Conservation (phyloP, 2,888 invertebrate genomes). For the Trisateles emortualis region DNA sequence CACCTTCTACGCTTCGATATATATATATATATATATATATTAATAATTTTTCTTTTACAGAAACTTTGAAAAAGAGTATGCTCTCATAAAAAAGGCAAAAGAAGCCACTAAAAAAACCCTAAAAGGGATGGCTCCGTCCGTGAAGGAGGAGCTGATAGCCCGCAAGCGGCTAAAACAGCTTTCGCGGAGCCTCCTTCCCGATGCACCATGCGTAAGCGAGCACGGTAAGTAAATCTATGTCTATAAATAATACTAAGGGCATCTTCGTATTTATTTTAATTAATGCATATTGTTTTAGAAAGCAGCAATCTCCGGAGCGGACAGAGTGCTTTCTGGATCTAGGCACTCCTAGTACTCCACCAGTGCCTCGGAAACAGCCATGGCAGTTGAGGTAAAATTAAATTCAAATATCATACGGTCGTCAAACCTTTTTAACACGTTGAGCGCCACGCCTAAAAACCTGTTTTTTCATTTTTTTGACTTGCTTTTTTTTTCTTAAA, state of each 20-base stretch:
- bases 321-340: conserved; percentile 5
- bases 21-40: too few species aligned
- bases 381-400: conserved; percentile 12
- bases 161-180: conserved; percentile 13
- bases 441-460: too few species aligned
- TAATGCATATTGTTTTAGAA: too few species aligned
- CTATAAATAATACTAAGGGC: conserved; percentile 4
- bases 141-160: conserved; percentile 9
- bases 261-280: too few species aligned
- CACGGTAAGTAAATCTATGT: too few species aligned
- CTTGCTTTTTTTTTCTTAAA: too few species aligned
- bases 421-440: too few species aligned
- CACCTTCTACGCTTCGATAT: too few species aligned
- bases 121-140: not conserved
- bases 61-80: conserved; percentile 10
- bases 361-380: conserved; percentile 11
- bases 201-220: too few species aligned
- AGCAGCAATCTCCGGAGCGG: conserved; percentile 11
- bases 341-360: conserved; percentile 11
- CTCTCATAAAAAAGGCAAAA: not conserved
- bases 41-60: conserved; percentile 13
- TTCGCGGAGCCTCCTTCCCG: conserved; percentile 12
- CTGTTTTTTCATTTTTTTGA: too few species aligned
- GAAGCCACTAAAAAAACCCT: conserved; percentile 2
- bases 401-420: too few species aligned